phyloP scores from a whole-genome alignment of 2,797 vertebrate species.

The Phalanger gymnotis region DNA sequence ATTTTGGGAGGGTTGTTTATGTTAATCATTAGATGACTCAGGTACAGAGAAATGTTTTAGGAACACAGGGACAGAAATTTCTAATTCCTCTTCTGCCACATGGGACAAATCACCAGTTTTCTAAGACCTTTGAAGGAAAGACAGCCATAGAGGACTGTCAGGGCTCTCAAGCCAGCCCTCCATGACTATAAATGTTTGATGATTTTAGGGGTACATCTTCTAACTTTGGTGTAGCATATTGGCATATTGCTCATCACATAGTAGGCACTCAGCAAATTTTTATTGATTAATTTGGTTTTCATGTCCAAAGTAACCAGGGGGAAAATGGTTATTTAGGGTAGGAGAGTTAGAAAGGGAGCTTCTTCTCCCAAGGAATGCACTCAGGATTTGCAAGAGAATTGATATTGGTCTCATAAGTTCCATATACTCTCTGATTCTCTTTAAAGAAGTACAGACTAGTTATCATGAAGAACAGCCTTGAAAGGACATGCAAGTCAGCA shows the following conservation, averaged over 20 bases:
- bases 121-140: neutral
- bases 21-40: neutral
- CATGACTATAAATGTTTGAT: neutral
- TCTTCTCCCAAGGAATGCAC: neutral
- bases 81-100: neutral
- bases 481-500: neutral
- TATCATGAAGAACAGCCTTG: neutral
- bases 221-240: conserved; percentile 16
- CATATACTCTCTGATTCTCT: neutral
- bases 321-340: neutral
- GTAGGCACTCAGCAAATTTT: neutral
- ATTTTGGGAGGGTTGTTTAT: neutral
- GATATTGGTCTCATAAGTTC: neutral
- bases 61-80: neutral
- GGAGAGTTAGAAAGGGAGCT: neutral
- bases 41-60: neutral
- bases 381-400: neutral
- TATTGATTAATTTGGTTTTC: neutral
- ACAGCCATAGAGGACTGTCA: neutral
- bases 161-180: neutral
- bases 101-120: neutral
- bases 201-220: conserved; percentile 28
- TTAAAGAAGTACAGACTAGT: neutral
- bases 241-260: neutral
- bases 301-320: neutral